phyloP scores from a whole-genome alignment of 2,888 invertebrate species.

The Limnephilus rhombicus region DNA sequence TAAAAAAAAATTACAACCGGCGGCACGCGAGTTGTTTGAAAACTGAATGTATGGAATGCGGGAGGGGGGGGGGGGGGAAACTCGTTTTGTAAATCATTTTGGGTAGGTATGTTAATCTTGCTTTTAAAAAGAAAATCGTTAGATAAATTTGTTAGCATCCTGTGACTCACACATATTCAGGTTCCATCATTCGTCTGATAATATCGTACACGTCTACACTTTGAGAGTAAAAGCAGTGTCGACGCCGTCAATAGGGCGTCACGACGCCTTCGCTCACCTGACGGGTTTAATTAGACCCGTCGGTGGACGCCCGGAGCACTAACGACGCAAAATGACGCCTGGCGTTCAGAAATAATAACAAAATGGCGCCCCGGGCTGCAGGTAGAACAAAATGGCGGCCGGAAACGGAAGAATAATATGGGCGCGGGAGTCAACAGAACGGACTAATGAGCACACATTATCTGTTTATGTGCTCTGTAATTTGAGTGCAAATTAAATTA shows the following conservation, averaged over 20 bases:
- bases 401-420: constrained; percentile 16
- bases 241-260: neutral
- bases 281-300: constrained; percentile 30
- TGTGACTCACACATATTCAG: neutral
- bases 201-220: neutral
- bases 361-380: neutral
- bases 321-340: constrained; percentile 10
- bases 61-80: too few species aligned
- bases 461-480: neutral
- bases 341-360: neutral
- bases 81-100: too few species aligned
- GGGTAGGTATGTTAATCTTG: too few species aligned
- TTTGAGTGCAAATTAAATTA: neutral
- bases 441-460: constrained; percentile 5
- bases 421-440: constrained; percentile 19
- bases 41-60: too few species aligned
- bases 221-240: neutral
- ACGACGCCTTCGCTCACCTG: constrained; percentile 20
- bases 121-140: too few species aligned
- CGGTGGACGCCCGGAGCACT: neutral
- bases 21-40: too few species aligned
- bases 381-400: neutral
- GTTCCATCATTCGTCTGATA: neutral
- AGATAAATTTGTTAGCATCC: neutral
- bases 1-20: too few species aligned